phyloP scores from a whole-genome alignment of 2,113 vertebrate genomes.

The Arizona elegans region DNA sequence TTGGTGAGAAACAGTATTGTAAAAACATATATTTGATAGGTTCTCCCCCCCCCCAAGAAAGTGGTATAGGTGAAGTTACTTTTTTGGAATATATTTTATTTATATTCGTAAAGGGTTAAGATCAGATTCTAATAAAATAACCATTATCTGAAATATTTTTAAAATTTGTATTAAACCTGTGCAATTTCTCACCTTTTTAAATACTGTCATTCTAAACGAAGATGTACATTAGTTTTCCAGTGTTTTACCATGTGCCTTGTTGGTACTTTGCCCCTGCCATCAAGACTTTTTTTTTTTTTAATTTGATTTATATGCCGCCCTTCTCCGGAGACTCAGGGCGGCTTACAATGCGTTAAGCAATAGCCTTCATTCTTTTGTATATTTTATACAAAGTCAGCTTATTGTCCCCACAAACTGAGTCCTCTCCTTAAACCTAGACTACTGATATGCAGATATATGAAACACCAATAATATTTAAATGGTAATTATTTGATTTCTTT shows the following conservation, averaged over 20 bases:
- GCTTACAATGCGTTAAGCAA: no score
- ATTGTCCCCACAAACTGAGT: no score
- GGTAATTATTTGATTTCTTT: not conserved
- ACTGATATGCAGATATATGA: not conserved
- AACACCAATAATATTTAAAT: not conserved
- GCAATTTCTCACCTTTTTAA: not conserved
- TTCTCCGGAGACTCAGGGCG: no score
- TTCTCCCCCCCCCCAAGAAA: not conserved
- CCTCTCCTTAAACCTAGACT: not conserved
- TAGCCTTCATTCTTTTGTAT: no score
- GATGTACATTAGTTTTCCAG: not conserved
- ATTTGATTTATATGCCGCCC: no score
- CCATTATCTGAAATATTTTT: not conserved
- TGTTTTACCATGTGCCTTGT: not conserved
- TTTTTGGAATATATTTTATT: not conserved
- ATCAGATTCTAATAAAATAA: not conserved
- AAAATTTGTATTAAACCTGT: not conserved
- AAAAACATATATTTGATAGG: not conserved
- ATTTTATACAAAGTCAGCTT: no score
- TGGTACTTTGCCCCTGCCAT: not conserved
- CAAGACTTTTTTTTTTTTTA: no score
- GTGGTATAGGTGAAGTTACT: not conserved
- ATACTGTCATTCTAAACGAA: not conserved
- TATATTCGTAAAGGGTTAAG: not conserved
- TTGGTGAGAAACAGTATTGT: not conserved